phyloP scores from a whole-genome alignment of 2,888 invertebrate species.

The Stegophylla sp. region DNA sequence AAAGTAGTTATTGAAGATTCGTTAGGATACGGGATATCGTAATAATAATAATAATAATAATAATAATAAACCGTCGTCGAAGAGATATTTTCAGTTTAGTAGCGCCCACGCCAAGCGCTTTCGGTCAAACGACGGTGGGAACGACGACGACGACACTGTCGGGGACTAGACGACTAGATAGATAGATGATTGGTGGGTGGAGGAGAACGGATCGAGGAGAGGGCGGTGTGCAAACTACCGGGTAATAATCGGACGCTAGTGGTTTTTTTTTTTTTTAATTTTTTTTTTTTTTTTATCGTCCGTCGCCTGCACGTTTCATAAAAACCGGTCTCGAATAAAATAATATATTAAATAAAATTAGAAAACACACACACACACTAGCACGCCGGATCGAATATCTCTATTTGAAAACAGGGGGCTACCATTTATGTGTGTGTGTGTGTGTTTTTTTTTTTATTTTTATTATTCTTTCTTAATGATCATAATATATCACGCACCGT shows the following conservation, averaged over 20 bases:
- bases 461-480: conserved; percentile 23
- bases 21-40: too few species aligned
- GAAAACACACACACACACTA: conserved; percentile 30
- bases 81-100: conserved; percentile 34
- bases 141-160: neutral
- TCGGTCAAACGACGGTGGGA: conserved; percentile 30
- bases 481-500: conserved; percentile 46
- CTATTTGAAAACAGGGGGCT: conserved; percentile 53
- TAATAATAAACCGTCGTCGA: too few species aligned
- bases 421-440: conserved; percentile 1
- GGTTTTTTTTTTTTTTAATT: conserved; percentile 38
- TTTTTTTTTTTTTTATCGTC: conserved; percentile 1
- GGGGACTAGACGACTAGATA: neutral
- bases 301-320: conserved; percentile 15
- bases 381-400: conserved; percentile 50
- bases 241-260: conserved; percentile 33
- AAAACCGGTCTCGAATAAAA: conserved; percentile 57
- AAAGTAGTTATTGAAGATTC: too few species aligned
- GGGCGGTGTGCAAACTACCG: conserved; percentile 49
- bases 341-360: conserved; percentile 54
- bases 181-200: neutral
- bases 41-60: too few species aligned
- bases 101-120: conserved; percentile 46
- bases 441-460: neutral
- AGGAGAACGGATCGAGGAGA: neutral